Base-by-base conservation (phyloP, 1,140 invertebrate genomes). In the Cotesia chilonis region DNA sequence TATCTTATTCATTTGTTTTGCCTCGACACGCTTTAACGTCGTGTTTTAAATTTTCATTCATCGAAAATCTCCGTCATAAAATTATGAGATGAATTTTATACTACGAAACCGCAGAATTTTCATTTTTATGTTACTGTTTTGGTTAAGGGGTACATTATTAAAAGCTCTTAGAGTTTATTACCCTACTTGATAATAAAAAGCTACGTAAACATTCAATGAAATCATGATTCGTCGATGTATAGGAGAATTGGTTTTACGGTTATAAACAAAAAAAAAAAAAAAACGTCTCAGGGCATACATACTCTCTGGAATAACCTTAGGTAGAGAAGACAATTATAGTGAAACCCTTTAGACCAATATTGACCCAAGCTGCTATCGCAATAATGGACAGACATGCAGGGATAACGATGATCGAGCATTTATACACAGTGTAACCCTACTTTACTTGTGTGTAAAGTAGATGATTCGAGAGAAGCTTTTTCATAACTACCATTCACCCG, bases 281-380 rank as follows among this genome's bases (percentile, higher is more conserved):
- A 17, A 17, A 37, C 1, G 4, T 36, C n/a, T 51, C 37, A n/a
- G 17, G n/a, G 9, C 4, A 36, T 38, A 20, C 6, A 51, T 5
- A 59, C n/a, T 55, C 35, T n/a, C 36, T 47, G 20, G 14, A 59
- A 60, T 60, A 69, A 69, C 72, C 61, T 47, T 76, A 70, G 54
- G 70, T 61, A 76, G 70, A 72, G 70, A 74, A 76, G 72, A 74
- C 75, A 76, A 76, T 76, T 67, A 74, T 72, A 68, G 70, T 59
- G 70, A 71, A 76, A 76, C 75, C 75, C 75, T 76, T 76, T 76
- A 72, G 74, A 68, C 75, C 66, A 76, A 76, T 76, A 76, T 76
- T 76, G 69, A 74, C 68, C 51, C 70, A 75, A 57, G 64, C 67
- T 71, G 66, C 75, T 76, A 76, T 76, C 68, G 75, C 35, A 76